Base-by-base conservation (phyloP, 2,888 invertebrate genomes). In the Acanthosoma haemorrhoidale region DNA sequence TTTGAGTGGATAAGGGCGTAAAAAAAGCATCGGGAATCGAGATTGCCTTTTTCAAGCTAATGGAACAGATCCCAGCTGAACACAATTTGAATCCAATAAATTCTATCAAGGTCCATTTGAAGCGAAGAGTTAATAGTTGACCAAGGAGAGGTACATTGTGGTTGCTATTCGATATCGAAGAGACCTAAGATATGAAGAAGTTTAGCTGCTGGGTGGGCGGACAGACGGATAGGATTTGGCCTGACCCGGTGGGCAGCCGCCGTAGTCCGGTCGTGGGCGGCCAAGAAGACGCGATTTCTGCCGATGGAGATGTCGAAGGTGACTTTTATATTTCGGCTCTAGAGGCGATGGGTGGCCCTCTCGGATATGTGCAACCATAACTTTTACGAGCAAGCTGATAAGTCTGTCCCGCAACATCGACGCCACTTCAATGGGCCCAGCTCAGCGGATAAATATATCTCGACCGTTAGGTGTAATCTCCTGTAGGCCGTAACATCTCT, bases 341-440 rank as follows among this genome's bases (percentile, higher is more conserved):
- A 5, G 21, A 11, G n/a, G 25, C 25, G 51, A 6, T 51, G 51
- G 51, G 51, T 51, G 51, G 51, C 51, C 51, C n/a, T n/a, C n/a
- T 25, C 25, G n/a, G 25, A 25, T 25, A 6, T 13, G 9, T 6
- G 43, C 6, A n/a, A n/a, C n/a, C n/a, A n/a, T 29, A 5, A n/a
- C 51, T 51, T 51, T 51, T 51, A 51, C 51, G 51, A 51, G 13
- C 21, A n/a, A n/a, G n/a, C n/a, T n/a, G n/a, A n/a, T n/a, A n/a
- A n/a, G n/a, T n/a, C n/a, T n/a, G n/a, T n/a, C n/a, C n/a, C n/a
- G n/a, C n/a, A n/a, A n/a, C n/a, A n/a, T n/a, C n/a, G n/a, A n/a
- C n/a, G n/a, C n/a, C n/a, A n/a, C n/a, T n/a, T n/a, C n/a, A n/a
- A n/a, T n/a, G n/a, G n/a, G n/a, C n/a, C n/a, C 21, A 4, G 13